A percentile compares a stretch with the other conserved stretches of the same genome.
These are phyloP conservation scores for Melanotaenia boesemani DNA, from an alignment of 2,797 vertebrate genomes.

Conservation along the genomic window DNA sequence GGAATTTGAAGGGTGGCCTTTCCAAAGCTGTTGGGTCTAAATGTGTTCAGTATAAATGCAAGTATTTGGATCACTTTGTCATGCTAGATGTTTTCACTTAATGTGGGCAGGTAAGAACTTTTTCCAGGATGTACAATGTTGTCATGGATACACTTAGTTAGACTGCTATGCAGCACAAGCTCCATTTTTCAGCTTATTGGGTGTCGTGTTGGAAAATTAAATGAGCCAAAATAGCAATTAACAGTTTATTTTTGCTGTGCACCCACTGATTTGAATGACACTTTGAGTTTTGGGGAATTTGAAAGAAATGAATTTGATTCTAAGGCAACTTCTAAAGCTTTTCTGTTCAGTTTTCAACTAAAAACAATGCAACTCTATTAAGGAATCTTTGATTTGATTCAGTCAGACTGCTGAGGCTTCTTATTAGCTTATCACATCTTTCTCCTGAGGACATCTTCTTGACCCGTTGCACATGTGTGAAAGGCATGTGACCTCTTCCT, in stretches of 20 bases:
- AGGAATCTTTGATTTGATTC: slow-evolving; percentile 3
- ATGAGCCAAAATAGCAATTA: background rate
- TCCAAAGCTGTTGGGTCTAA: no score
- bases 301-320: background rate
- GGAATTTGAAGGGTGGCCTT: no score
- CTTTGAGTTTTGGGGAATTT: no score
- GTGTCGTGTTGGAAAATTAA: background rate
- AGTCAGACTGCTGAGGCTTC: background rate
- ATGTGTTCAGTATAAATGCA: no score
- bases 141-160: background rate
- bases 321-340: background rate
- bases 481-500: background rate
- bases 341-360: background rate
- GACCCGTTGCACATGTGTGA: background rate
- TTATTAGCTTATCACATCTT: background rate
- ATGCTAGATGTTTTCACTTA: background rate
- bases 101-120: background rate
- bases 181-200: background rate
- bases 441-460: background rate
- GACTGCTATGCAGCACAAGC: background rate
- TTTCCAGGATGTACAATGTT: slow-evolving; percentile 3
- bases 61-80: no score
- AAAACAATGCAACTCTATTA: background rate
- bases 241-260: background rate
- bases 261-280: background rate